phyloP scores from a whole-genome alignment of 2,113 vertebrate species.

The Numenius arquata region DNA sequence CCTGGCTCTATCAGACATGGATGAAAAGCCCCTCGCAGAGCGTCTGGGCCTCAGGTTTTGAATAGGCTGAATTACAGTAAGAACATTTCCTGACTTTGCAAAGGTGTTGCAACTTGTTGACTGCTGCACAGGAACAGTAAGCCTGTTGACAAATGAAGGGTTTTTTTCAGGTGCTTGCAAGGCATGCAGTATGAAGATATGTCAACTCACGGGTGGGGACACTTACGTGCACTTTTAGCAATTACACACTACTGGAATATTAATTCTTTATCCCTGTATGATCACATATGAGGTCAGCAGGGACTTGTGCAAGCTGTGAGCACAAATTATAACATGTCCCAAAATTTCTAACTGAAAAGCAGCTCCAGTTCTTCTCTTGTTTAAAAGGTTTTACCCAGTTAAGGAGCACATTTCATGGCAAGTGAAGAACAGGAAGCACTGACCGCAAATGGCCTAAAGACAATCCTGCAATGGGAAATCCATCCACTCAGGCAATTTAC shows the following conservation, averaged over 20 bases:
- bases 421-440: not conserved
- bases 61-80: not conserved
- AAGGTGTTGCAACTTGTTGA: not conserved
- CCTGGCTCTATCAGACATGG: not conserved
- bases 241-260: not conserved
- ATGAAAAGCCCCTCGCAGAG: not conserved
- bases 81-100: not conserved
- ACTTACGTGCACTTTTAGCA: not conserved
- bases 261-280: not conserved
- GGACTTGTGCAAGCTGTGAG: not conserved
- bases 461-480: not conserved
- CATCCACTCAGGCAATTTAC: not conserved
- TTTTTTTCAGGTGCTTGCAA: not conserved
- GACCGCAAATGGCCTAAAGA: not conserved
- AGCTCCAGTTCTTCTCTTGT: not conserved
- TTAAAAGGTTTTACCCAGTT: not conserved
- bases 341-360: not conserved
- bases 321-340: not conserved
- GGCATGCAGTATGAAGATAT: not conserved
- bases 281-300: not conserved
- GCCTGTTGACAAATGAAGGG: accelerated
- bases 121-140: not conserved
- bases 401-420: not conserved
- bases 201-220: not conserved
- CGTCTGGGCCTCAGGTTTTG: not conserved